Conservation (phyloP, 2,113 vertebrate species). For the Hemicordylus capensis region DNA sequence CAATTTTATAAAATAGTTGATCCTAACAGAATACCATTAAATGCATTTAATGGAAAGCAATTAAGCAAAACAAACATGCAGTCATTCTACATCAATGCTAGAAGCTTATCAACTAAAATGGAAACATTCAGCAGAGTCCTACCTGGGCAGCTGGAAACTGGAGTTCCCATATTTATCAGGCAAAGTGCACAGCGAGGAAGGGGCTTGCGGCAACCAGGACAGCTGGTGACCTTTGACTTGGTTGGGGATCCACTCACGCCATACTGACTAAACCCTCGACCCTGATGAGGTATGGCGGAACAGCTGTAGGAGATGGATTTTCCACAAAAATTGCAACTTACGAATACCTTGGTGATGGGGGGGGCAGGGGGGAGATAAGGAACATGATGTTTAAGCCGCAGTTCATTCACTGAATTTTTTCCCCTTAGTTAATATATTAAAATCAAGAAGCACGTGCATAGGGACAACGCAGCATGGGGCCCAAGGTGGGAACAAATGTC, state of each 20-base stretch:
- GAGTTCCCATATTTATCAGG: conserved; percentile 99
- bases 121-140: conserved; percentile 37
- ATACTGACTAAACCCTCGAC: conserved; percentile 96
- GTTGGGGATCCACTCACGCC: conserved; percentile 97
- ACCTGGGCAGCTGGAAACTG: conserved; percentile 95
- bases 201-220: conserved; percentile 96
- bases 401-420: background rate
- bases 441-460: too few species aligned
- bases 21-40: background rate
- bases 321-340: conserved; percentile 99
- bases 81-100: background rate
- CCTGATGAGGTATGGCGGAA: conserved; percentile 93
- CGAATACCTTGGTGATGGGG: conserved; percentile 87
- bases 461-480: too few species aligned
- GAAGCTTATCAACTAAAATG: background rate
- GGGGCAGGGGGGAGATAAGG: too few species aligned
- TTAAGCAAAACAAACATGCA: background rate
- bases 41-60: background rate
- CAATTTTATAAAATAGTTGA: background rate
- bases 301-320: conserved; percentile 99
- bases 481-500: too few species aligned
- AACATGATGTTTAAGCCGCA: background rate
- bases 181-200: conserved; percentile 97
- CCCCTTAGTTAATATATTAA: background rate
- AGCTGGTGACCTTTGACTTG: conserved; percentile 98